Conservation (phyloP, 2,113 vertebrate genomes). For the Oriolus oriolus region DNA sequence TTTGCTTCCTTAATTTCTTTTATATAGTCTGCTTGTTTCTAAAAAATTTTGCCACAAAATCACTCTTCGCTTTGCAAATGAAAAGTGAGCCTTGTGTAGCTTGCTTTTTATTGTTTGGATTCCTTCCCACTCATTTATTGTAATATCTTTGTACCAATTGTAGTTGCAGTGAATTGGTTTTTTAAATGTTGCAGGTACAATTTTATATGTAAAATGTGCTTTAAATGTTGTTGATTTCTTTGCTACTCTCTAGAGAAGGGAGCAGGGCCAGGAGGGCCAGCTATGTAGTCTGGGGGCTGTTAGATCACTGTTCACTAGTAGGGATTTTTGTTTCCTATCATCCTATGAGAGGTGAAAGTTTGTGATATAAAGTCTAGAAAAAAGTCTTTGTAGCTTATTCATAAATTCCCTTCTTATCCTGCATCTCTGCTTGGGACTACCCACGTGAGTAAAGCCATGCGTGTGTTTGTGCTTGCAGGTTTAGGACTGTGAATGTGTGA, state of each 20-base stretch:
- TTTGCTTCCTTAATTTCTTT: not conserved
- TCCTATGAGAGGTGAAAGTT: not conserved
- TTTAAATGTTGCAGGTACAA: not conserved
- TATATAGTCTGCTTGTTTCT: not conserved
- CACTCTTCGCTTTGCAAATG: not conserved
- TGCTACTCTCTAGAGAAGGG: not conserved
- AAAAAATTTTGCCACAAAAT: not conserved
- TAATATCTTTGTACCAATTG: not conserved
- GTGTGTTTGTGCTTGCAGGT: constrained; percentile 49
- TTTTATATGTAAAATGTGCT: not conserved
- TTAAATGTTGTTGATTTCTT: not conserved
- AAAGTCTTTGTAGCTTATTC: constrained; percentile 32
- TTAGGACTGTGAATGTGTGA: constrained; percentile 29
- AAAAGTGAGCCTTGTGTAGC: not conserved
- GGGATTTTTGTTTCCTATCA: not conserved
- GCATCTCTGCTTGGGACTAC: constrained; percentile 44
- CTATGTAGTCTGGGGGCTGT: not conserved
- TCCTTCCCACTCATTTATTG: not conserved
- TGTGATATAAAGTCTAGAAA: not conserved
- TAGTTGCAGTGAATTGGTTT: not conserved
- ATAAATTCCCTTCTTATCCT: constrained; percentile 59
- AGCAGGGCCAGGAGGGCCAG: not conserved
- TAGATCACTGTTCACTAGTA: not conserved
- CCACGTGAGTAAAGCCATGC: constrained; percentile 51
- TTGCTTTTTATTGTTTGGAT: not conserved